A percentile compares a stretch with the other conserved stretches of the same genome.
Conservation (phyloP, 2,113 vertebrate species). For the Prionailurus bengalensis region DNA sequence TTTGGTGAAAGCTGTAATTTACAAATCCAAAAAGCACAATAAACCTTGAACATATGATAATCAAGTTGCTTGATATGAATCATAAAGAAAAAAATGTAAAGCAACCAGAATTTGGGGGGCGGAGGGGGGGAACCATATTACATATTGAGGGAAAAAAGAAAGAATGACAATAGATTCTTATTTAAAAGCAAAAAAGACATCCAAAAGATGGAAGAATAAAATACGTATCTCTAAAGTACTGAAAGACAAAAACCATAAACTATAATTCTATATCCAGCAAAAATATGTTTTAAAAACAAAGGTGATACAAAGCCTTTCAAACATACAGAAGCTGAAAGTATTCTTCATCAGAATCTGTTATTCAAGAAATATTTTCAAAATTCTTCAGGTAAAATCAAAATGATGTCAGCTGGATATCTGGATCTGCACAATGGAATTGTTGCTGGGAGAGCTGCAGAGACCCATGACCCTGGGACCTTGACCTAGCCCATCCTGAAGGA, state of each 20-base stretch:
- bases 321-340: neutral
- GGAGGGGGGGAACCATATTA: neutral
- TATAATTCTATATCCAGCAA: neutral
- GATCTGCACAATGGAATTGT: neutral
- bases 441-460: neutral
- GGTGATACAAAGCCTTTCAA: neutral
- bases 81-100: neutral
- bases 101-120: neutral
- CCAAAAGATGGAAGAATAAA: neutral
- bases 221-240: neutral
- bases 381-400: neutral
- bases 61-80: neutral
- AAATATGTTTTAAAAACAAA: neutral
- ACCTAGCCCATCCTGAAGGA: neutral
- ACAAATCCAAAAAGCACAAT: neutral
- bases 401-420: neutral
- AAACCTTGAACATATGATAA: neutral
- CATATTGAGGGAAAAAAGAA: neutral
- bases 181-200: neutral
- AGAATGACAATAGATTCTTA: neutral
- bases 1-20: neutral
- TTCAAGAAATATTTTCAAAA: neutral
- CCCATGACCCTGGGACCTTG: neutral
- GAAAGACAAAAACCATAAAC: neutral
- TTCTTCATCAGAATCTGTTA: neutral